Percentiles rank a stretch among this genome's conserved stretches.
phyloP scores from a whole-genome alignment of 2,113 vertebrate species.

The Periophthalmodon schlosseri region DNA sequence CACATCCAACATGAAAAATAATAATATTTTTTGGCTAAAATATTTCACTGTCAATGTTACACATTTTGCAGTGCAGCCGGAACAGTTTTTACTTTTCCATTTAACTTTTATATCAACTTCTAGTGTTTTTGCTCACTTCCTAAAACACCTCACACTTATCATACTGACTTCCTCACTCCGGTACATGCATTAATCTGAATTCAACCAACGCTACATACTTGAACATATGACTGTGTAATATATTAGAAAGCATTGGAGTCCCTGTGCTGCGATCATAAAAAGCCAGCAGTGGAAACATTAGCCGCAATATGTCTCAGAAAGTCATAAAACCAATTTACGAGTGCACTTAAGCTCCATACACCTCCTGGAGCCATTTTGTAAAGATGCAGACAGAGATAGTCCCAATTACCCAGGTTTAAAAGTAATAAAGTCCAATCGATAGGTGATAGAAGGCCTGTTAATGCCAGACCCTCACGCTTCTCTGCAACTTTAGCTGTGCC shows the following conservation, averaged over 20 bases:
- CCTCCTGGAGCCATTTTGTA: constrained; percentile 73
- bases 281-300: constrained; percentile 76
- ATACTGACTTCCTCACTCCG: background rate
- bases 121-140: background rate
- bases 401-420: constrained; percentile 74
- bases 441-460: constrained; percentile 62
- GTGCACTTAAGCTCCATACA: constrained; percentile 73
- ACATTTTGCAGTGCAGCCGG: too few species aligned
- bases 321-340: constrained; percentile 80
- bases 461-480: constrained; percentile 57
- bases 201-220: constrained; percentile 38
- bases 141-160: background rate
- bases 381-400: constrained; percentile 74
- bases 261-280: constrained; percentile 76
- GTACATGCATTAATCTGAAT: constrained; percentile 25
- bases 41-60: too few species aligned
- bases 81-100: too few species aligned
- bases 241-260: constrained; percentile 55
- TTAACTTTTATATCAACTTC: background rate
- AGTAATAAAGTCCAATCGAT: constrained; percentile 74
- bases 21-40: too few species aligned
- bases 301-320: constrained; percentile 75
- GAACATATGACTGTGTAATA: constrained; percentile 66
- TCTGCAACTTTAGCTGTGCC: constrained; percentile 47
- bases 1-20: too few species aligned